Base-by-base conservation (phyloP, 2,113 vertebrate genomes). In the Nesogale talazaci region DNA sequence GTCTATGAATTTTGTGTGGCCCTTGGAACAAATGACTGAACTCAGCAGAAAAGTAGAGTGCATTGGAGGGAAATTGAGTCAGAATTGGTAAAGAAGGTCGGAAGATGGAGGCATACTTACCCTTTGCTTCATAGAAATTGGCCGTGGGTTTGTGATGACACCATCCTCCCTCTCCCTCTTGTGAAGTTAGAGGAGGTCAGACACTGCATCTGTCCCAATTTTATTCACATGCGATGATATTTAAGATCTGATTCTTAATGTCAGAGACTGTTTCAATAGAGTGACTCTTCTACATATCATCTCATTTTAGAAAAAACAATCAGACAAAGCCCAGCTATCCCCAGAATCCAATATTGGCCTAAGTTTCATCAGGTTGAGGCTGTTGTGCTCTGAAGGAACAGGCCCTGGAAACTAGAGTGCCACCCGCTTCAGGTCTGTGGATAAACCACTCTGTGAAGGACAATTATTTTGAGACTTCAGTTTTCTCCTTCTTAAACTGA, bases 401-500 rank as follows among this genome's bases (percentile, higher is more conserved):
- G 88, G 27, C 8, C 22, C 19, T 81, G 6, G n/a, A 93, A 80
- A 27, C 29, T 27, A 29, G 59, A 89, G 56, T 76, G 46, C 27
- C 25, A 85, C 46, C 27, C 80, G 83, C 78, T 19, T 19, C 27
- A 77, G 6, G 34, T 86, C 36, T 76, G 59, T 70, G 52, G 19
- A 86, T 72, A 90, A 94, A 63, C 34, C 74, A 4, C 75, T 38
- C 4, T 65, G 19, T 90, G 63, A 72, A 85, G n/a, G n/a, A 65
- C 36, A 65, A 77, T 89, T 87, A 10, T 69, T 34, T 80, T 72
- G 61, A 19, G 34, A 31, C 56, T 88, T 86, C 27, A 92, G 76
- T 83, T 83, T 72, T 80, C n/a, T 90, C 72, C 92, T 67, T 76
- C 89, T n/a, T 83, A 22, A 90, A 90, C 46, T 52, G 46, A 56